phyloP scores from a whole-genome alignment of 1,140 invertebrate genomes.

The Penaeus indicus region DNA sequence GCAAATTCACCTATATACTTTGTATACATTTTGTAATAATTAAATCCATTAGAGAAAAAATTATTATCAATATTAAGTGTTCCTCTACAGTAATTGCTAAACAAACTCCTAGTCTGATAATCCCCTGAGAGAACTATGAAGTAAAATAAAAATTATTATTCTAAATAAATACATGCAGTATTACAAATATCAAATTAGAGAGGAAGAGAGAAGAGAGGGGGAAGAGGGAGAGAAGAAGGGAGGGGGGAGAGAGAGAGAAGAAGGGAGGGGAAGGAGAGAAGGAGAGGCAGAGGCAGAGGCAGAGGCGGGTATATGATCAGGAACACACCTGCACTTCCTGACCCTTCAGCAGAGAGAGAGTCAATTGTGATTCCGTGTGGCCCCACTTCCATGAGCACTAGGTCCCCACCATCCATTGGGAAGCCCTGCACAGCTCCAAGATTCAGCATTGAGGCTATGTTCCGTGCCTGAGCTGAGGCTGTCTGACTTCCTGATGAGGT shows the following conservation, averaged over 20 bases:
- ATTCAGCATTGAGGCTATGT: slow-evolving; percentile 39
- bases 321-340: slow-evolving; percentile 68
- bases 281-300: neutral
- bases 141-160: no score
- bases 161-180: no score
- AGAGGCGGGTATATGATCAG: slow-evolving; percentile 68
- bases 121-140: no score
- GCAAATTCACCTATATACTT: no score
- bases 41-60: no score
- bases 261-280: neutral
- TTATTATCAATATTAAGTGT: no score
- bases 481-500: slow-evolving; percentile 8
- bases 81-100: no score
- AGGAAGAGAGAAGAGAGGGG: neutral
- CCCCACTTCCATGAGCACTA: slow-evolving; percentile 80
- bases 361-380: slow-evolving; percentile 77
- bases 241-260: neutral
- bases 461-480: slow-evolving; percentile 27
- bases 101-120: no score
- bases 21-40: no score
- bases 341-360: slow-evolving; percentile 71
- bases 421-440: slow-evolving; percentile 53
- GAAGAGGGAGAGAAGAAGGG: neutral
- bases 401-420: slow-evolving; percentile 71
- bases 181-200: no score